Evolutionary conservation across 2,113 vertebrate genomes (phyloP).

Genomic region (Xiphias gladius): DNA sequence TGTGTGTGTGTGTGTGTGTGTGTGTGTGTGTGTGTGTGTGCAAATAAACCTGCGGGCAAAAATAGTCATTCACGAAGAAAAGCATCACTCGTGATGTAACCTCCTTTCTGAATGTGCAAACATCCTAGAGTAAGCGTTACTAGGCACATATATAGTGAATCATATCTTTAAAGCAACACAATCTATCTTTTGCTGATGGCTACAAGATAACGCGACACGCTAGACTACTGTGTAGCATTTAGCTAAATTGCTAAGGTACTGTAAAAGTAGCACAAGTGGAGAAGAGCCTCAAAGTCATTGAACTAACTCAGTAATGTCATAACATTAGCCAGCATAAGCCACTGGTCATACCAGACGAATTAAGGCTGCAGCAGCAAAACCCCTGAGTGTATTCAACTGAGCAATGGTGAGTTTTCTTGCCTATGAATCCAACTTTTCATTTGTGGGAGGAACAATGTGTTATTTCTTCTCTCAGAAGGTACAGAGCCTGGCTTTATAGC

Average conservation of each 20-base stretch:
- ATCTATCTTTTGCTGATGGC: too few species aligned
- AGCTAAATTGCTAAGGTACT: not conserved
- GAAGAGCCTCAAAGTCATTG: not conserved
- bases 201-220: not conserved
- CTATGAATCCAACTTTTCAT: not conserved
- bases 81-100: not conserved
- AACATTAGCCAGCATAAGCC: not conserved
- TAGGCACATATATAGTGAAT: not conserved
- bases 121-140: not conserved
- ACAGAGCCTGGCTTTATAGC: not conserved
- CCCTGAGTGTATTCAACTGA: too few species aligned
- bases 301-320: not conserved
- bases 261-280: not conserved
- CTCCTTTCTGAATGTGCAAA: not conserved
- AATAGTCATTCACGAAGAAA: not conserved
- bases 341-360: not conserved
- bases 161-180: not conserved
- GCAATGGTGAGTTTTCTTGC: too few species aligned
- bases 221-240: not conserved
- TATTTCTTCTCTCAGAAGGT: not conserved
- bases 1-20: too few species aligned
- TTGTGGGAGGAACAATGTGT: not conserved
- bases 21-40: not conserved
- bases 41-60: not conserved
- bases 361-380: not conserved